These are phyloP conservation scores for Coptodon bakossiorum DNA, from an alignment of 2,113 vertebrate species.

Conservation along the genomic window DNA sequence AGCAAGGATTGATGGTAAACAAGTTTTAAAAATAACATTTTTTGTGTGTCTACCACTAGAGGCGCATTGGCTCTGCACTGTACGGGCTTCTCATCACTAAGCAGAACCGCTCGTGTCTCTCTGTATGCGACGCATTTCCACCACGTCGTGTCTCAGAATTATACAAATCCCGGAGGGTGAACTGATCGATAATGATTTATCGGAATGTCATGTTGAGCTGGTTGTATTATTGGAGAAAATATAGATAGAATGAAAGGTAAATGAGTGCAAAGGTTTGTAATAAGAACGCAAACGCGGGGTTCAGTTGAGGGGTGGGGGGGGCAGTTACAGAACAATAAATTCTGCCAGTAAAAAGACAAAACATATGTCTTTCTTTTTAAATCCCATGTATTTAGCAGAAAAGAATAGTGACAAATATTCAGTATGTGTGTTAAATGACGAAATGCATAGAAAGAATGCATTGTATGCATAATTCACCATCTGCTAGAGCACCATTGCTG, in stretches of 20 bases:
- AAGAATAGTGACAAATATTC: not conserved
- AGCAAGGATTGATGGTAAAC: slow-evolving; percentile 63
- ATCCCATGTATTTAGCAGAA: not conserved
- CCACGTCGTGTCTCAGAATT: not conserved
- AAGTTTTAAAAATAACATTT: slow-evolving; percentile 14
- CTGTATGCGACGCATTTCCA: not conserved
- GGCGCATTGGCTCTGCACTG: slow-evolving; percentile 61
- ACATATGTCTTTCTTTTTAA: not conserved
- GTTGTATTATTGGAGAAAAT: not conserved
- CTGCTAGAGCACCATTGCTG: not conserved
- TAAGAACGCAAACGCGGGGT: not conserved
- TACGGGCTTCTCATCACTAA: not conserved
- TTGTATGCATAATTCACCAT: not conserved
- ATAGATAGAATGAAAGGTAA: not conserved
- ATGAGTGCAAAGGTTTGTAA: not conserved
- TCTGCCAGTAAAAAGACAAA: not conserved
- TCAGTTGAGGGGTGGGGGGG: not conserved
- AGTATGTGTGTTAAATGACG: not conserved
- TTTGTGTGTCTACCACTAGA: slow-evolving; percentile 16
- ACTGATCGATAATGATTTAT: not conserved
- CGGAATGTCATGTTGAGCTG: not conserved
- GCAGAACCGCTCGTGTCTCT: not conserved
- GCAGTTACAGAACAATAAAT: not conserved
- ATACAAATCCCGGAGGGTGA: too few species aligned
- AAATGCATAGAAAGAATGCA: not conserved